phyloP scores from a whole-genome alignment of 2,113 vertebrate species.

The Sapajus apella region DNA sequence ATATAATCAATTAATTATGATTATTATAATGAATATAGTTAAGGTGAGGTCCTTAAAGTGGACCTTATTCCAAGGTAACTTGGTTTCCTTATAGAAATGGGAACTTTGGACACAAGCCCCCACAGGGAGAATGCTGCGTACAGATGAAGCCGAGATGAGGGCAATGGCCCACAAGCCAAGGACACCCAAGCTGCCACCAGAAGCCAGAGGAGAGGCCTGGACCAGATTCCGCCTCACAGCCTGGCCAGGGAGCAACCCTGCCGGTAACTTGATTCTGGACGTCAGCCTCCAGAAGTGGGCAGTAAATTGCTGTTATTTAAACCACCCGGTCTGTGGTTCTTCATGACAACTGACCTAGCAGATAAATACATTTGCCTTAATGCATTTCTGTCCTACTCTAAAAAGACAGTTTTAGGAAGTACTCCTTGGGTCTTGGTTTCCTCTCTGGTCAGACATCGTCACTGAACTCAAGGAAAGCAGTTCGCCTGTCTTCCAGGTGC shows the following conservation, averaged over 20 bases:
- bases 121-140: not conserved
- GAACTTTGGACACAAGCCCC: not conserved
- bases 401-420: not conserved
- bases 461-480: not conserved
- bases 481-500: not conserved
- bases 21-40: not conserved
- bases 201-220: too few species aligned
- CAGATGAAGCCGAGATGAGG: not conserved
- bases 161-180: not conserved
- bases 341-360: too few species aligned
- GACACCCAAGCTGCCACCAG: not conserved
- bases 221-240: not conserved
- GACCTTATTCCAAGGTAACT: not conserved
- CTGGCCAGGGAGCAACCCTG: not conserved
- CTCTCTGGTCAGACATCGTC: not conserved
- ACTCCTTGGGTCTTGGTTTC: not conserved
- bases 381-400: not conserved
- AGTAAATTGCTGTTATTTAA: not conserved
- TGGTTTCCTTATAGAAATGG: not conserved
- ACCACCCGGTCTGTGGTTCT: too few species aligned
- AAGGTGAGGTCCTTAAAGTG: not conserved
- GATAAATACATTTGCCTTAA: not conserved
- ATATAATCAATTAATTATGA: not conserved
- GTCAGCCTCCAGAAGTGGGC: not conserved
- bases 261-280: not conserved